These are phyloP conservation scores for Lampris megalopsis DNA, from an alignment of 2,113 vertebrate species.

Conservation along the genomic window DNA sequence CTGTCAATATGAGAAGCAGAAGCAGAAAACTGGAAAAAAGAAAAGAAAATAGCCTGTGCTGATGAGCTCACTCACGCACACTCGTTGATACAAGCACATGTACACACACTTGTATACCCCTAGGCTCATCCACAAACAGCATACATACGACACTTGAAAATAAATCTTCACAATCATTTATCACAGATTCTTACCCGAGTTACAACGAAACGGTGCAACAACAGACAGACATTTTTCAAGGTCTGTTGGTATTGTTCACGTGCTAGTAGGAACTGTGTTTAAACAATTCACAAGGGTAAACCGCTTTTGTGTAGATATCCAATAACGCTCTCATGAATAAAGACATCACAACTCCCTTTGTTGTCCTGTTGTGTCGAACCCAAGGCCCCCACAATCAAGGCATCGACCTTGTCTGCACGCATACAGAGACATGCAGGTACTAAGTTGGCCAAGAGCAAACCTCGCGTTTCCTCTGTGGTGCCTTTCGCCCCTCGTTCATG, in stretches of 20 bases:
- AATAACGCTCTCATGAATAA: no score
- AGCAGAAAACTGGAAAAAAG: constrained; percentile 62
- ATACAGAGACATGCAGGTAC: constrained; percentile 38
- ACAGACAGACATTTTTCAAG: no score
- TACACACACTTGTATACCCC: not conserved
- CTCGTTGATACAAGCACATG: constrained; percentile 13
- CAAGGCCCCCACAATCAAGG: no score
- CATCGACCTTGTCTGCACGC: constrained; percentile 16
- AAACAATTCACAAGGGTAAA: no score
- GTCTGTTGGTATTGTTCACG: no score
- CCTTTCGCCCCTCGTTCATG: constrained; percentile 40
- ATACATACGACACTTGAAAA: constrained; percentile 21
- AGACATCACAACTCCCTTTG: no score
- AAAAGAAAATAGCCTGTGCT: constrained; percentile 64
- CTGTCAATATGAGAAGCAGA: constrained; percentile 61
- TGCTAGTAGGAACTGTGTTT: no score
- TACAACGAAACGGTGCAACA: no score
- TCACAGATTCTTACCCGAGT: no score
- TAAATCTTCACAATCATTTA: not conserved
- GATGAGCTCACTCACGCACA: constrained; percentile 44
- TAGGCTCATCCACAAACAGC: not conserved
- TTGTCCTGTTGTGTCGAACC: no score
- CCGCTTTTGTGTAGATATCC: no score
- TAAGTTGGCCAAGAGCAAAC: constrained; percentile 6
- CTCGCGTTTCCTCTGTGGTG: constrained; percentile 19